Evolutionary conservation across 2,797 vertebrate genomes (phyloP).

Genomic region (Odontamblyopus rebecca): DNA sequence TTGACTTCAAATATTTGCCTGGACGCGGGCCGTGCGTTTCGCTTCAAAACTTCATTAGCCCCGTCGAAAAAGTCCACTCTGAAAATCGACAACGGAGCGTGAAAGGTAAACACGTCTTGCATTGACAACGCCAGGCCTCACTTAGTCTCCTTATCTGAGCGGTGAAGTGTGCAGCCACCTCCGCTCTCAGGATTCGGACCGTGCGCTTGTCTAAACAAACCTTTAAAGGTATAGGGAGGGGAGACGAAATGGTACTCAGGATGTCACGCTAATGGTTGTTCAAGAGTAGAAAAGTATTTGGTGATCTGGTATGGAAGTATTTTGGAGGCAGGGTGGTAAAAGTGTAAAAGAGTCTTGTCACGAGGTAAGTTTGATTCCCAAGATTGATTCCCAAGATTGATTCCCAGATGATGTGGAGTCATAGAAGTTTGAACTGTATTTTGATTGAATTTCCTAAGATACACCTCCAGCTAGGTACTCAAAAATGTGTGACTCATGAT

Average conservation of each 20-base stretch:
- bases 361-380: background rate
- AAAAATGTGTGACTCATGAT: background rate
- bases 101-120: conserved; percentile 74
- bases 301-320: background rate
- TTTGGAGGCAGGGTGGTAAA: background rate
- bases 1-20: conserved; percentile 71
- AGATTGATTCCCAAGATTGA: too few species aligned
- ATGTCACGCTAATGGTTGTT: background rate
- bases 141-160: conserved; percentile 75
- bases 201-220: conserved; percentile 70
- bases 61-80: conserved; percentile 34
- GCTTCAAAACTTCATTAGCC: conserved; percentile 65
- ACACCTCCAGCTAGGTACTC: background rate
- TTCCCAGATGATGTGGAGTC: too few species aligned
- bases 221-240: conserved; percentile 43
- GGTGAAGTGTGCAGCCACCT: conserved; percentile 68
- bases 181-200: conserved; percentile 62
- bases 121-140: conserved; percentile 69
- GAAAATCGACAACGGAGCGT: conserved; percentile 65
- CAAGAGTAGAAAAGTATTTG: background rate
- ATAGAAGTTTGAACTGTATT: too few species aligned
- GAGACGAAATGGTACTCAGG: background rate
- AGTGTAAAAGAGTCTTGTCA: background rate
- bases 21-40: conserved; percentile 44
- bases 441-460: background rate